Evolutionary conservation across 2,797 vertebrate species (phyloP).

Genomic region (Urosaurus nigricauda): DNA sequence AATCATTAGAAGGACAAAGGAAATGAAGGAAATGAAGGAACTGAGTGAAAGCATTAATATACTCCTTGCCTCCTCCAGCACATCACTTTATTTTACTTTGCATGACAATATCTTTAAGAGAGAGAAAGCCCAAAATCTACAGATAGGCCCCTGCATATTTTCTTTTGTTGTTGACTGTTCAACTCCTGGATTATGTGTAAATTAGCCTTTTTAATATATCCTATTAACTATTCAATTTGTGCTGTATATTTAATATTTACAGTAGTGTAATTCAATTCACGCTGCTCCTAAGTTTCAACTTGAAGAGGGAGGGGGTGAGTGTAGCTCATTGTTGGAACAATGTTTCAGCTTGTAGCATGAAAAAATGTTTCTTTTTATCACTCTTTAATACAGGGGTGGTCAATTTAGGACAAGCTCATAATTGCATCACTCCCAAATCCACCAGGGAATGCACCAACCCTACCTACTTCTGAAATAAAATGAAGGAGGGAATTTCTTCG

Average conservation of each 20-base stretch:
- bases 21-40: conserved; percentile 5
- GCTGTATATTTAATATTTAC: conserved; percentile 45
- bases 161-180: neutral
- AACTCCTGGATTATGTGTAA: conserved; percentile 1
- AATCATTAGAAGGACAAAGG: conserved; percentile 5
- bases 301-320: neutral
- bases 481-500: too few species aligned
- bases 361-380: neutral
- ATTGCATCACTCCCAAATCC: too few species aligned
- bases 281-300: conserved; percentile 42
- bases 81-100: neutral
- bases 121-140: neutral
- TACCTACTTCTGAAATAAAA: too few species aligned
- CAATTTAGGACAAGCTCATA: too few species aligned
- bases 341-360: too few species aligned
- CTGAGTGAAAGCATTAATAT: neutral
- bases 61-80: neutral
- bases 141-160: neutral
- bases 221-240: conserved; percentile 17
- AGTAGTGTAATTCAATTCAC: conserved; percentile 17
- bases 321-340: neutral
- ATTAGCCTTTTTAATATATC: conserved; percentile 41
- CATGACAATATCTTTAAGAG: neutral
- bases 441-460: too few species aligned
- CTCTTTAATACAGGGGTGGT: neutral